A percentile compares a stretch with the other conserved stretches of the same genome.
Conservation (phyloP, 2,888 invertebrate species). For the Drosophila greeni region DNA sequence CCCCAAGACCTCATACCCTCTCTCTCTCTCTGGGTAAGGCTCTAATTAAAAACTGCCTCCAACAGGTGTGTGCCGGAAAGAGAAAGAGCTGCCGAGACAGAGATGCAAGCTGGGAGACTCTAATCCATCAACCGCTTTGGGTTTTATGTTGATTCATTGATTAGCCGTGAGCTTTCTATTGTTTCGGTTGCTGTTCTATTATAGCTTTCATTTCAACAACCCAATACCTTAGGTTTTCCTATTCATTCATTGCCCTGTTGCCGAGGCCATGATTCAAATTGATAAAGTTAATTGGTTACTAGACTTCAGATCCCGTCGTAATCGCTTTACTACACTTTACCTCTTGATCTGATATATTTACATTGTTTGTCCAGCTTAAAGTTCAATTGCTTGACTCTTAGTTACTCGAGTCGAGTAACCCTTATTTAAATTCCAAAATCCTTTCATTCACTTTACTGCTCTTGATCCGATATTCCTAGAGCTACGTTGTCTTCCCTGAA, state of each 20-base stretch:
- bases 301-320: background rate
- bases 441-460: constrained; percentile 11
- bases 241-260: background rate
- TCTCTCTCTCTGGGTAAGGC: constrained; percentile 5
- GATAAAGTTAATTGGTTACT: background rate
- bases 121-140: constrained; percentile 28
- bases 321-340: background rate
- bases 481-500: constrained; percentile 3
- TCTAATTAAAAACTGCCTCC: constrained; percentile 33
- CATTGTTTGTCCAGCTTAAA: background rate
- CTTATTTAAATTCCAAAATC: constrained; percentile 4
- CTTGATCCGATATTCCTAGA: constrained; percentile 6
- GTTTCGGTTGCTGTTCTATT: background rate
- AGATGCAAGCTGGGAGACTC: background rate
- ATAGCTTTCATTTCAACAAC: background rate
- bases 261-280: background rate
- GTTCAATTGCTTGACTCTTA: background rate
- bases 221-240: background rate
- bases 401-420: too few species aligned
- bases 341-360: background rate
- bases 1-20: constrained; percentile 1
- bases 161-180: constrained; percentile 21
- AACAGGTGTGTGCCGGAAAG: constrained; percentile 31
- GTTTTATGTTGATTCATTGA: constrained; percentile 22
- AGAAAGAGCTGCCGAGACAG: background rate